Evolutionary conservation across 2,888 invertebrate genomes (phyloP).

Genomic region (Drosophila greeni): DNA sequence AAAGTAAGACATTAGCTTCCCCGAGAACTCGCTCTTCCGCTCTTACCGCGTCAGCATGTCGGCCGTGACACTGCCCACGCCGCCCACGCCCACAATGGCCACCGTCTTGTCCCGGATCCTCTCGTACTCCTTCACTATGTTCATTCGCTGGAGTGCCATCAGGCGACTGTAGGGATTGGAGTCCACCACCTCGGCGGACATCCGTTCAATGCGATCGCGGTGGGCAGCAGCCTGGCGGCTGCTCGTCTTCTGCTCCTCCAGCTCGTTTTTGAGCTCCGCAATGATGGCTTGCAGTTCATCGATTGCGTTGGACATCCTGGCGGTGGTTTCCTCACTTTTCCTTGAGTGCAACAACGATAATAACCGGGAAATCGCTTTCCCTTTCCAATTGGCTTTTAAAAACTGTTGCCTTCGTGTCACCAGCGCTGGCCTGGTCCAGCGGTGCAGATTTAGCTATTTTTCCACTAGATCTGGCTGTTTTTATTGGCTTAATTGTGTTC

Average conservation of each 20-base stretch:
- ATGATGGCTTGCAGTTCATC: constrained; percentile 83
- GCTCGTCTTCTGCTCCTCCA: constrained; percentile 74
- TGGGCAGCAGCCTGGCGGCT: constrained; percentile 33
- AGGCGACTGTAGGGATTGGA: constrained; percentile 99
- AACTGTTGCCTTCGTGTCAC: constrained; percentile 60
- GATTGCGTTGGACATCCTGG: constrained; percentile 77
- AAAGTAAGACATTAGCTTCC: no score
- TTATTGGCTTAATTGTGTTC: no score
- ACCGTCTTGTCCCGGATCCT: constrained; percentile 92
- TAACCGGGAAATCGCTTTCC: constrained; percentile 2
- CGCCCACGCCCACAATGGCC: constrained; percentile 97
- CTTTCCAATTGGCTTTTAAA: constrained; percentile 6
- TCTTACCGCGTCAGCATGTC: constrained; percentile 94
- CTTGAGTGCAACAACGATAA: neutral
- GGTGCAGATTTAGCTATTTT: no score
- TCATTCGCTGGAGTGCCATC: constrained; percentile 99
- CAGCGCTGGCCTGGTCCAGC: constrained; percentile 15
- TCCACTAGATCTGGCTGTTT: no score
- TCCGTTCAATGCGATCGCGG: constrained; percentile 88
- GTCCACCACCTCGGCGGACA: constrained; percentile 98
- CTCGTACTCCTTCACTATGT: constrained; percentile 98
- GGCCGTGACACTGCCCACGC: constrained; percentile 99
- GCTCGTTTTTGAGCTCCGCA: constrained; percentile 79
- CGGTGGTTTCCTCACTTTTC: neutral
- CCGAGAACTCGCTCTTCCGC: neutral